A percentile compares a stretch with the other conserved stretches of the same genome.
These are phyloP conservation scores for Oreochromis grahami DNA, from an alignment of 2,797 vertebrate genomes.

Conservation along the genomic window DNA sequence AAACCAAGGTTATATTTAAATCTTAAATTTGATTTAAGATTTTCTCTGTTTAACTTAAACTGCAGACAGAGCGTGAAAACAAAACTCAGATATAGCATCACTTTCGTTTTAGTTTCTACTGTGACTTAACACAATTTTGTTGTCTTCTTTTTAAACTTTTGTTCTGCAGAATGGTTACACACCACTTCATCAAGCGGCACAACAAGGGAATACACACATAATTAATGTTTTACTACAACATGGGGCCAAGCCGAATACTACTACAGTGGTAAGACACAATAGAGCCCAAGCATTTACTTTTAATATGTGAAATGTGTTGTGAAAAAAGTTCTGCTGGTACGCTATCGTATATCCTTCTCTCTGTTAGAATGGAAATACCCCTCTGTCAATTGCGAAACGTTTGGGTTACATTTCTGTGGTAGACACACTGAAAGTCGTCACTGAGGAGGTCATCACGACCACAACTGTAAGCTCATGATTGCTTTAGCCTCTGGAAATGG, in stretches of 20 bases:
- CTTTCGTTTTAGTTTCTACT: neutral
- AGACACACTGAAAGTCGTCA: constrained; percentile 95
- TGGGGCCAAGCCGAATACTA: constrained; percentile 90
- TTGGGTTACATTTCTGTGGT: constrained; percentile 98
- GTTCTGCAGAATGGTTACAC: constrained; percentile 87
- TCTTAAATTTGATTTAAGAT: neutral
- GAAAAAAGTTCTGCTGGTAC: neutral
- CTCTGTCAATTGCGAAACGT: constrained; percentile 92
- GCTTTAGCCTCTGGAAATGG: neutral
- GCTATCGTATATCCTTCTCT: neutral
- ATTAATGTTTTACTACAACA: constrained; percentile 85
- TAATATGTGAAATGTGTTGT: neutral
- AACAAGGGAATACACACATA: constrained; percentile 85
- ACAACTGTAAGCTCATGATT: constrained; percentile 83
- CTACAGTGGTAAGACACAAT: constrained; percentile 83
- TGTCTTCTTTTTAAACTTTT: neutral
- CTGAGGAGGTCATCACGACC: constrained; percentile 92
- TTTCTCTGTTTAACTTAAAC: neutral
- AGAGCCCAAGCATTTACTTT: neutral
- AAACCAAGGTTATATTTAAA: constrained; percentile 86
- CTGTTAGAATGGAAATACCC: constrained; percentile 94
- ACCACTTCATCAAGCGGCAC: constrained; percentile 93
- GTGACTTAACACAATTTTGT: neutral
- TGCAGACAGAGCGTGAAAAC: neutral
- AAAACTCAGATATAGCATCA: neutral